Evolutionary conservation across 2,113 vertebrate species (phyloP).

Genomic region (Rhinogobius similis): DNA sequence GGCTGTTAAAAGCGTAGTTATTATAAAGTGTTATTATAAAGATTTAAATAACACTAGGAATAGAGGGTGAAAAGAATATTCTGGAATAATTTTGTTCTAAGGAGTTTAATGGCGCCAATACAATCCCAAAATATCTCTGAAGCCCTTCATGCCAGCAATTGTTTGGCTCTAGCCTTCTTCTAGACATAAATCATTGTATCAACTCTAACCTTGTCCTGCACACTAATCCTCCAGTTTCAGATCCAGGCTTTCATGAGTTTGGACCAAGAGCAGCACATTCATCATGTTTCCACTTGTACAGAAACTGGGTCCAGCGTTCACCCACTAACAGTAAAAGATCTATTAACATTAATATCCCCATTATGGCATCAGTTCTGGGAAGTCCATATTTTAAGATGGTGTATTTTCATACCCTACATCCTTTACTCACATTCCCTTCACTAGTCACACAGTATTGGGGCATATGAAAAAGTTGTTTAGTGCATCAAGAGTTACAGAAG

Average conservation of each 20-base stretch:
- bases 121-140: background rate
- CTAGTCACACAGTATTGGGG: background rate
- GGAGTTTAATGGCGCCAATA: background rate
- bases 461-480: background rate
- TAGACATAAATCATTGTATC: slow-evolving; percentile 4
- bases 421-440: background rate
- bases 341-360: slow-evolving; percentile 8
- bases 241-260: background rate
- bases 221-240: background rate
- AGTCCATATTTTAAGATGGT: background rate
- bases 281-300: slow-evolving; percentile 11
- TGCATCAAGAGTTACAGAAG: background rate
- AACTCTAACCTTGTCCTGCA: slow-evolving; percentile 6
- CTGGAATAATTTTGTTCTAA: background rate
- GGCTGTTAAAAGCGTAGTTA: too few species aligned
- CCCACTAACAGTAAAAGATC: slow-evolving; percentile 4
- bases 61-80: background rate
- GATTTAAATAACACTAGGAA: too few species aligned
- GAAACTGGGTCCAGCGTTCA: background rate
- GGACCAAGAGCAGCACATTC: background rate
- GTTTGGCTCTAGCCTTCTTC: background rate
- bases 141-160: background rate
- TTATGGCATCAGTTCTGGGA: slow-evolving; percentile 5
- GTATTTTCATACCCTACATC: background rate
- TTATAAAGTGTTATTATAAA: too few species aligned